Conservation (phyloP, 2,797 vertebrate species). For the Fringilla coelebs region DNA sequence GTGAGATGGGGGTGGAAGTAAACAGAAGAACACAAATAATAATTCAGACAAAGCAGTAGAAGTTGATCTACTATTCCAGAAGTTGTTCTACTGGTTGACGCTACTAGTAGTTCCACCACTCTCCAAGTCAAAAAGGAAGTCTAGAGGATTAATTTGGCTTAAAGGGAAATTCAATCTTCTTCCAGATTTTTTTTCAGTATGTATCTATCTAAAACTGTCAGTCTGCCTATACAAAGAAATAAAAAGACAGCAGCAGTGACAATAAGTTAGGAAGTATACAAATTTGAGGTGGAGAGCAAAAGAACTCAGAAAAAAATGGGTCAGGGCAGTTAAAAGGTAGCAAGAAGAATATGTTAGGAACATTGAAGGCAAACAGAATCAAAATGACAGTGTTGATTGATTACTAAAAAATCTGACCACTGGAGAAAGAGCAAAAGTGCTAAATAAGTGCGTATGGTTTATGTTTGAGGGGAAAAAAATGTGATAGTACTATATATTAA, state of each 20-base stretch:
- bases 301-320: background rate
- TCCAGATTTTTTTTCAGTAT: background rate
- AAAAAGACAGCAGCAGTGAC: background rate
- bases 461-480: background rate
- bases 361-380: background rate
- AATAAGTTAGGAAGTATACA: background rate
- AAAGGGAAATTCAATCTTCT: background rate
- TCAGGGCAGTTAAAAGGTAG: background rate
- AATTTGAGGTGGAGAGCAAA: background rate
- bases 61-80: background rate
- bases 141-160: background rate
- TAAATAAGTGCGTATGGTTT: background rate
- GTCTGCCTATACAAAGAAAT: background rate
- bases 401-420: background rate
- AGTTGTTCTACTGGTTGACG: background rate
- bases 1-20: background rate
- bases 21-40: slow-evolving; percentile 9
- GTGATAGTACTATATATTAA: background rate
- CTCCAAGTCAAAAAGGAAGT: background rate
- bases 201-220: background rate
- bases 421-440: background rate
- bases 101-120: background rate
- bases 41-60: background rate
- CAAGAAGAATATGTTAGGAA: background rate
- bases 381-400: background rate